Conservation (phyloP, 2,888 invertebrate species). For the Xylocampa areola region DNA sequence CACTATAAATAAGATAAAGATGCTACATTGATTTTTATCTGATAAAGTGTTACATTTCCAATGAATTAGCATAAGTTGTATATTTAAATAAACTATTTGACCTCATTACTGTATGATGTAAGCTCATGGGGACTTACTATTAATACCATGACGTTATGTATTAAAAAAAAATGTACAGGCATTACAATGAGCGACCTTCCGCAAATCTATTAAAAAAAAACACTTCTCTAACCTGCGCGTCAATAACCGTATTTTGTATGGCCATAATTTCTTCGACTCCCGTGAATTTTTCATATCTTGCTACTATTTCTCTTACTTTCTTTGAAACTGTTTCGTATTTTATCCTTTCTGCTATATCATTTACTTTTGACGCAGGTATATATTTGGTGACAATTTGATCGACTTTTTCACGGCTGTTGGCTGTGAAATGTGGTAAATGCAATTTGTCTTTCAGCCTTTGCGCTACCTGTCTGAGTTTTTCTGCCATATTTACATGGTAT, state of each 20-base stretch:
- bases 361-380: constrained; percentile 75
- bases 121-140: constrained; percentile 5
- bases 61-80: constrained; percentile 30
- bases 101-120: constrained; percentile 23
- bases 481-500: constrained; percentile 84
- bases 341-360: constrained; percentile 80
- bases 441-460: constrained; percentile 80
- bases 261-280: constrained; percentile 94
- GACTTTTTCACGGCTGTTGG: constrained; percentile 75
- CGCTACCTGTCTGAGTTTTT: constrained; percentile 79
- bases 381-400: constrained; percentile 81
- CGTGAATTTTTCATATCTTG: constrained; percentile 93
- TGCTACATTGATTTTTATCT: constrained; percentile 20
- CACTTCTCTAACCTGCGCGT: constrained; percentile 88
- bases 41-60: constrained; percentile 28
- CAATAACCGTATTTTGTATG: constrained; percentile 93
- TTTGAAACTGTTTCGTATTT: constrained; percentile 74
- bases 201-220: background rate
- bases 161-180: constrained; percentile 6
- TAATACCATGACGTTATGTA: constrained; percentile 1
- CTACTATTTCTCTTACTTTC: constrained; percentile 85
- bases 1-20: constrained; percentile 33
- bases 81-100: constrained; percentile 21
- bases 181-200: constrained; percentile 28
- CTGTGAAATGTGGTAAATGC: constrained; percentile 70